A percentile compares a stretch with the other conserved stretches of the same genome.
Conservation (phyloP, 2,113 vertebrate genomes). For the Bufo bufo region DNA sequence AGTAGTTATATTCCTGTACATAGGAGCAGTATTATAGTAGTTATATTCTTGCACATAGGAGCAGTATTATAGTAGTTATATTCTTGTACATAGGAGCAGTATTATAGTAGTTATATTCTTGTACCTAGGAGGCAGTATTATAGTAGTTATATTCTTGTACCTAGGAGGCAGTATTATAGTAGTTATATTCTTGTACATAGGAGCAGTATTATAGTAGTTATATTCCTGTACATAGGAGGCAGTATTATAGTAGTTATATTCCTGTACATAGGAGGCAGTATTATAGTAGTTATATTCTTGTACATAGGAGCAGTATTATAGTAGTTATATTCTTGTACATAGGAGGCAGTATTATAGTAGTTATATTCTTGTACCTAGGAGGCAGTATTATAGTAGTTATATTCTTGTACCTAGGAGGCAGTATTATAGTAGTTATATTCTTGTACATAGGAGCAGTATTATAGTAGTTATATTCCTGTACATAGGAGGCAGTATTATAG, state of each 20-base stretch:
- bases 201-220: no score
- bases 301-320: background rate
- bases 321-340: constrained; percentile 1
- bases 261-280: background rate
- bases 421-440: background rate
- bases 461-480: constrained; percentile 2
- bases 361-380: background rate
- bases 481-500: background rate
- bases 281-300: constrained; percentile 5
- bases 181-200: no score
- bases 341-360: background rate
- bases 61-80: constrained; percentile 13
- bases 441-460: background rate
- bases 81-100: background rate
- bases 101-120: constrained; percentile 1
- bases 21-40: constrained; percentile 4
- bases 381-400: background rate
- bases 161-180: background rate
- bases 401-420: background rate
- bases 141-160: constrained; percentile 5
- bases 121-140: background rate
- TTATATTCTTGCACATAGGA: background rate
- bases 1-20: background rate
- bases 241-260: constrained; percentile 15
- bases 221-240: no score